Evolutionary conservation across 2,888 invertebrate species (phyloP).

Genomic region (Neria commutata): DNA sequence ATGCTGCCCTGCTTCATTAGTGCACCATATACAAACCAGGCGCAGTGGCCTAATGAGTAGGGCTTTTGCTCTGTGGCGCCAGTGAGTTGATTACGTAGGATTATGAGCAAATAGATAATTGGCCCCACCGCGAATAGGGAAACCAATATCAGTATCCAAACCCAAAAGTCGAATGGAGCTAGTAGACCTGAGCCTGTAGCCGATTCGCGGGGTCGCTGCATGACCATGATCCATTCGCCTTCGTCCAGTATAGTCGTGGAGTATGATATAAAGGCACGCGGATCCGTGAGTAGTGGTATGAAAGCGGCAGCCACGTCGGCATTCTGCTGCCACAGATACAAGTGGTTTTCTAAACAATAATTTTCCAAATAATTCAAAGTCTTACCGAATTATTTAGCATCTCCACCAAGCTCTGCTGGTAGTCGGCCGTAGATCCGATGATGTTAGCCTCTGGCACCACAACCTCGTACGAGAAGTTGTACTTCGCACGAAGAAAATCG

Average conservation of each 20-base stretch:
- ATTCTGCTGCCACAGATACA: conserved; percentile 67
- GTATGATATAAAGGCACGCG: conserved; percentile 67
- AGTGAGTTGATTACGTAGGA: conserved; percentile 69
- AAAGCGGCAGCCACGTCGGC: conserved; percentile 83
- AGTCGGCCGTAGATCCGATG: conserved; percentile 64
- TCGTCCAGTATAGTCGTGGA: conserved; percentile 71
- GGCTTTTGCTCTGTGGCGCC: conserved; percentile 66
- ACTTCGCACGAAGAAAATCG: conserved; percentile 70
- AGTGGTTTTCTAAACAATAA: too few relatives aligned
- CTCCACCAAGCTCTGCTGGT: conserved; percentile 69
- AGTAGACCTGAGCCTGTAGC: conserved; percentile 82
- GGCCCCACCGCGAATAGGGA: conserved; percentile 79
- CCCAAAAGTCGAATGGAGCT: conserved; percentile 77
- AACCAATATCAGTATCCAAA: conserved; percentile 76
- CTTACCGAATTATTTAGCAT: conserved; percentile 64
- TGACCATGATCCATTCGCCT: conserved; percentile 78
- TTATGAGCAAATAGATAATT: conserved; percentile 74
- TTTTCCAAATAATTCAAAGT: too few relatives aligned
- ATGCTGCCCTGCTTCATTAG: conserved; percentile 86
- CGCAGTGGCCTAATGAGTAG: conserved; percentile 72
- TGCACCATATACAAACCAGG: conserved; percentile 86
- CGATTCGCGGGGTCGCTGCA: conserved; percentile 80
- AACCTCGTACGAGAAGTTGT: conserved; percentile 77
- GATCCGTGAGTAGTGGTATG: conserved; percentile 70
- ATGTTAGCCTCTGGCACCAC: conserved; percentile 69